Evolutionary conservation across 2,797 vertebrate species (phyloP).

Genomic region (Poecile montanus): DNA sequence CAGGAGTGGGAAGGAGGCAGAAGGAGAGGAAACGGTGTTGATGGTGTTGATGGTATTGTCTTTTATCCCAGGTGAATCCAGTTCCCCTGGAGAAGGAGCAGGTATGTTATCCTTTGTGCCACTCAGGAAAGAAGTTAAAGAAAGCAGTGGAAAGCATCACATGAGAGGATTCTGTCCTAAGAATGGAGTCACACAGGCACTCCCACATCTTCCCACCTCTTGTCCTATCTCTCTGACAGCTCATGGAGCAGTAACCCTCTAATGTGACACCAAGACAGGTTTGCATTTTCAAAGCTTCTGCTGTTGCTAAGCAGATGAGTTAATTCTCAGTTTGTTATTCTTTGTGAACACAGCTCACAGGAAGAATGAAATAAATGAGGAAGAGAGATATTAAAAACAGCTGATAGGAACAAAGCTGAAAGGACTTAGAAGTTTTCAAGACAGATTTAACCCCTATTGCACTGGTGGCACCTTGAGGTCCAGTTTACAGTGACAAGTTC

Average conservation of each 20-base stretch:
- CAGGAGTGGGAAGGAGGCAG: neutral
- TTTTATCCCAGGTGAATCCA: neutral
- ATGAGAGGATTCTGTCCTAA: neutral
- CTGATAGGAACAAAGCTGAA: neutral
- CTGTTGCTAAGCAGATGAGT: slow-evolving; percentile 46
- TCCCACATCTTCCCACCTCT: neutral
- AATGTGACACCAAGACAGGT: neutral
- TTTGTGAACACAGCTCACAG: neutral
- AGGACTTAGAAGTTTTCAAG: neutral
- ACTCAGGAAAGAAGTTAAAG: neutral
- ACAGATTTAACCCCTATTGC: neutral
- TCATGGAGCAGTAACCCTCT: neutral
- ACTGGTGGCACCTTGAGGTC: neutral
- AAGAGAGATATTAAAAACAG: slow-evolving; percentile 6
- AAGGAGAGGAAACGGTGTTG: neutral
- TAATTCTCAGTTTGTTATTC: neutral
- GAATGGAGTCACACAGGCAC: neutral
- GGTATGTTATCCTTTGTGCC: neutral
- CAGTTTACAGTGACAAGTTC: neutral
- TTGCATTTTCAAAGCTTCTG: slow-evolving; percentile 22
- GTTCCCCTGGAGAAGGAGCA: neutral
- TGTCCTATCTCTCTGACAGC: neutral
- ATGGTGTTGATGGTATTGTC: rapidly evolving
- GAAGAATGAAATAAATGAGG: neutral
- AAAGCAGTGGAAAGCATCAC: neutral